Conservation (phyloP, 2,888 invertebrate genomes). For the Pyralis farinalis region DNA sequence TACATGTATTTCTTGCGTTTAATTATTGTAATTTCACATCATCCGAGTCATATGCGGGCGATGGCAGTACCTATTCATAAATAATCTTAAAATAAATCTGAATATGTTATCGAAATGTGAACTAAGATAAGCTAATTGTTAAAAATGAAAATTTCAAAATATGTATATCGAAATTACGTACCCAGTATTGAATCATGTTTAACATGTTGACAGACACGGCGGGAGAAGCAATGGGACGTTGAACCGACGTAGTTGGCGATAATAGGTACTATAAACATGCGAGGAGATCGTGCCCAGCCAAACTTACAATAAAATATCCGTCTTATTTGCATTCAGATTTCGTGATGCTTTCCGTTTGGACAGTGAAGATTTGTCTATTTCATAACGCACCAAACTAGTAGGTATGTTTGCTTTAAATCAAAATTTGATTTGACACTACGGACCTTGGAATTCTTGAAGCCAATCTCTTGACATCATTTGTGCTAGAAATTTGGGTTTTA, state of each 20-base stretch:
- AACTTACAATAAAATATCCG: constrained; percentile 66
- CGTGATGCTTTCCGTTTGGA: constrained; percentile 51
- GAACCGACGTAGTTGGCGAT: constrained; percentile 62
- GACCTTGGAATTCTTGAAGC: constrained; percentile 7
- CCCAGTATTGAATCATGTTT: not conserved
- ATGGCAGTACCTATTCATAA: no score
- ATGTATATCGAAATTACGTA: not conserved
- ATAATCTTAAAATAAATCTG: no score
- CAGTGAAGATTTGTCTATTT: constrained; percentile 27
- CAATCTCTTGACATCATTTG: not conserved
- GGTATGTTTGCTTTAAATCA: constrained; percentile 20
- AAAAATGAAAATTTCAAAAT: not conserved
- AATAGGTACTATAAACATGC: constrained; percentile 65
- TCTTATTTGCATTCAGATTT: constrained; percentile 64
- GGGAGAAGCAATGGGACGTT: constrained; percentile 43
- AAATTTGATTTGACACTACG: constrained; percentile 12
- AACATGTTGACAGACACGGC: not conserved
- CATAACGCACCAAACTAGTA: constrained; percentile 21
- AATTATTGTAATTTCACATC: no score
- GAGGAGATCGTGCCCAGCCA: constrained; percentile 61
- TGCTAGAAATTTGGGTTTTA: no score
- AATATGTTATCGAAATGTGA: no score
- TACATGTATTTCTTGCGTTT: no score
- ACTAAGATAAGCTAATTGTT: no score
- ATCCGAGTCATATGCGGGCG: no score